A percentile compares a stretch with the other conserved stretches of the same genome.
phyloP scores from a whole-genome alignment of 1,140 invertebrate species.

The Antheraea mylitta region DNA sequence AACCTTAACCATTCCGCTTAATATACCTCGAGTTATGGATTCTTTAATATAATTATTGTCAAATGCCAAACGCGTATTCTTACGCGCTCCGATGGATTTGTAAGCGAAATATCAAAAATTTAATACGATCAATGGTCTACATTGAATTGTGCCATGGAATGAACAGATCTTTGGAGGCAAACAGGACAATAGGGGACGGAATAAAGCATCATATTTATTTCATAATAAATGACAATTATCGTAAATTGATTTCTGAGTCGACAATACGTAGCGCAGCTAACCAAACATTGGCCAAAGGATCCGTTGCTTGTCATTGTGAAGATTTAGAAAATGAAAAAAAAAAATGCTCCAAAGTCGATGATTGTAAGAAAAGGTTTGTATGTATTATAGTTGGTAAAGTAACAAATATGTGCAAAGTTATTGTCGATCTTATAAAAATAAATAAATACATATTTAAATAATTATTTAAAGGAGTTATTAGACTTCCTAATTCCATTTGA shows the following conservation, averaged over 20 bases:
- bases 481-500: too few relatives aligned
- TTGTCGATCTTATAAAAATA: conserved; percentile 31
- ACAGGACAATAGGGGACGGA: conserved; percentile 45
- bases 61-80: conserved; percentile 42
- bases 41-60: conserved; percentile 70
- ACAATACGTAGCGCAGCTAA: conserved; percentile 68
- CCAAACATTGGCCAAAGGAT: conserved; percentile 73
- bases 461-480: too few relatives aligned
- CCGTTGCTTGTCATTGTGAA: conserved; percentile 42
- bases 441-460: conserved; percentile 19
- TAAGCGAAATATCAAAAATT: conserved; percentile 64
- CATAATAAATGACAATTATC: conserved; percentile 79
- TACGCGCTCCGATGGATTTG: conserved; percentile 52
- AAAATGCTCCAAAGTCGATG: conserved; percentile 30
- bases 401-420: conserved; percentile 53
- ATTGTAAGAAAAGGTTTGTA: conserved; percentile 40
- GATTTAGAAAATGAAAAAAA: conserved; percentile 16
- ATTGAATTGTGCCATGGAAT: conserved; percentile 35
- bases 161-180: conserved; percentile 49
- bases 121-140: conserved; percentile 49
- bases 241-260: conserved; percentile 67
- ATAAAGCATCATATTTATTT: conserved; percentile 77
- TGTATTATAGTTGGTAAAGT: conserved; percentile 49
- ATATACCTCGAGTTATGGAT: conserved; percentile 54
- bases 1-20: conserved; percentile 56